Conservation (phyloP, 2,888 invertebrate species). For the Cantharis rustica region DNA sequence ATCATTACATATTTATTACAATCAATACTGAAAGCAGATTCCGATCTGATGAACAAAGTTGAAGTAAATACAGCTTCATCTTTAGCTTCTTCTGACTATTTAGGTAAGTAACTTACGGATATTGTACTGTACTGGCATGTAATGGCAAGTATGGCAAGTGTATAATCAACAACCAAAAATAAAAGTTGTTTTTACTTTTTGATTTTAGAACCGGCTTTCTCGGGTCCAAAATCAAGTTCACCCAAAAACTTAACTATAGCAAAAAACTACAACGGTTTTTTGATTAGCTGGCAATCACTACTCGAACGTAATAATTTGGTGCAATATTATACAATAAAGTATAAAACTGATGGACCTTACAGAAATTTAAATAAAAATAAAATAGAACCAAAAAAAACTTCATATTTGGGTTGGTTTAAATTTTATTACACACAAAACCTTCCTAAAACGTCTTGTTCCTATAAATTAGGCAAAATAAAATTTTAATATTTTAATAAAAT, state of each 20-base stretch:
- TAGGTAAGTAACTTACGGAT: too few relatives aligned
- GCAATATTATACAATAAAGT: slow-evolving; percentile 89
- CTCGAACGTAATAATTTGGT: slow-evolving; percentile 79
- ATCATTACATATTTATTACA: too few relatives aligned
- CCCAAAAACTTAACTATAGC: slow-evolving; percentile 90
- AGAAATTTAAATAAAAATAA: slow-evolving; percentile 86
- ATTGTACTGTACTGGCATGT: too few relatives aligned
- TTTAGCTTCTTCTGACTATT: too few relatives aligned
- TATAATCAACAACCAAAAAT: too few relatives aligned
- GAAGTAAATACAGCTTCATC: slow-evolving; percentile 66
- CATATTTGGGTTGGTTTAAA: slow-evolving; percentile 72
- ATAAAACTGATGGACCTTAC: slow-evolving; percentile 88
- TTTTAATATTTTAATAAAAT: too few relatives aligned
- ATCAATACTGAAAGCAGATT: slow-evolving; percentile 53
- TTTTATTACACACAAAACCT: too few relatives aligned
- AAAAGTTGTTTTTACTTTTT: too few relatives aligned
- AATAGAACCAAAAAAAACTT: slow-evolving; percentile 87
- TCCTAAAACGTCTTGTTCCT: too few relatives aligned
- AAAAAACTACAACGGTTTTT: slow-evolving; percentile 87
- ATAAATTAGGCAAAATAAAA: too few relatives aligned
- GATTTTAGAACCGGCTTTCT: not conserved
- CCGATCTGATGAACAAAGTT: slow-evolving; percentile 65
- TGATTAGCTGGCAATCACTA: slow-evolving; percentile 89
- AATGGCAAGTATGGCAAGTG: too few relatives aligned
- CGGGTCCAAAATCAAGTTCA: slow-evolving; percentile 90